Percentiles rank a stretch among this genome's conserved stretches.
Conservation (phyloP, 2,888 invertebrate genomes). For the Nephrotoma guestfalica region DNA sequence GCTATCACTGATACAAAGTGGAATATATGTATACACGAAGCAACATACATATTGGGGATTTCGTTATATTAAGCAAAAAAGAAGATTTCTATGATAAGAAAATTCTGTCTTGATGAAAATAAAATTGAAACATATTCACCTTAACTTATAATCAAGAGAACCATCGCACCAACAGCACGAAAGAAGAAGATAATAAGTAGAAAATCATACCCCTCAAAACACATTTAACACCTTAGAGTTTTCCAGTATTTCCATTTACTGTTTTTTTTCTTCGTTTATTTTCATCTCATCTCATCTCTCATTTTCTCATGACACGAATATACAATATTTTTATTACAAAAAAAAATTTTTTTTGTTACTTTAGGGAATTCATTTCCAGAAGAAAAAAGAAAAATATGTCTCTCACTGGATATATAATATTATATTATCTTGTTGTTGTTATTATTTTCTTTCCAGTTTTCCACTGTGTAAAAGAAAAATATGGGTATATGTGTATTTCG, state of each 20-base stretch:
- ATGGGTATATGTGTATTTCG: background rate
- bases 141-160: background rate
- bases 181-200: background rate
- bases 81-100: background rate
- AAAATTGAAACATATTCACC: background rate
- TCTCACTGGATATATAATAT: slow-evolving; percentile 3
- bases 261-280: background rate
- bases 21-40: background rate
- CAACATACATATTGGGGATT: background rate
- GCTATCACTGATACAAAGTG: background rate
- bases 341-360: background rate
- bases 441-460: background rate
- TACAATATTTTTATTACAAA: slow-evolving; percentile 2
- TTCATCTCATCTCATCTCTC: background rate
- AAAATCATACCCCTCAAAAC: background rate
- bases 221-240: background rate
- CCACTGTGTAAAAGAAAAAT: background rate
- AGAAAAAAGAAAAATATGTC: slow-evolving; percentile 1
- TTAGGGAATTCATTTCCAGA: background rate
- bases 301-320: slow-evolving; percentile 4
- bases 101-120: background rate
- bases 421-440: slow-evolving; percentile 1
- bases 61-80: background rate
- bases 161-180: background rate
- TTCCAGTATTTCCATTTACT: background rate